Conservation (phyloP, 2,888 invertebrate species). For the Napeogenes sylphis region DNA sequence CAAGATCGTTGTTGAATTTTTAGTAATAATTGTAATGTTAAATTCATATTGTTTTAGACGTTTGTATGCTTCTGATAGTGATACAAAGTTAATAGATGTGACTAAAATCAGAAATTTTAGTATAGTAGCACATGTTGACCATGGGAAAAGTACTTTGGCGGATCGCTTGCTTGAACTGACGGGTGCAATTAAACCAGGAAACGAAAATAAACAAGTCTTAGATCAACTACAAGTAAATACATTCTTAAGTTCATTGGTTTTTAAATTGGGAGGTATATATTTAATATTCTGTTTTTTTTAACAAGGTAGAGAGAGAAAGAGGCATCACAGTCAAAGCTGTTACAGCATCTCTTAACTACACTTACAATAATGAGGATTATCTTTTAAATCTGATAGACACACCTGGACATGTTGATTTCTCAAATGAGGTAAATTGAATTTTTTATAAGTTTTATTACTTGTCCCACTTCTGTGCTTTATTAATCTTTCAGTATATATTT, state of each 20-base stretch:
- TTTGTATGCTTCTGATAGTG: constrained; percentile 43
- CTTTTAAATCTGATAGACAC: constrained; percentile 97
- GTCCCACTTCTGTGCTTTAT: neutral
- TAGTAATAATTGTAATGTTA: neutral
- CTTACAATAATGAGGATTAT: constrained; percentile 82
- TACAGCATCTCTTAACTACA: constrained; percentile 91
- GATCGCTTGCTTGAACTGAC: constrained; percentile 96
- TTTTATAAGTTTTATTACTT: too few species aligned
- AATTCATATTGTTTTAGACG: constrained; percentile 32
- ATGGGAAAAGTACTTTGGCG: constrained; percentile 98
- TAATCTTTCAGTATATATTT: neutral
- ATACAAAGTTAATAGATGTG: constrained; percentile 42
- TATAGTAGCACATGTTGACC: constrained; percentile 99
- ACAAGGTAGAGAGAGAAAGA: constrained; percentile 92
- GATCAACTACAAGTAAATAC: constrained; percentile 82
- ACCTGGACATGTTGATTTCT: constrained; percentile 98
- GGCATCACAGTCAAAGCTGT: constrained; percentile 99
- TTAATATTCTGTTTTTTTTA: constrained; percentile 23
- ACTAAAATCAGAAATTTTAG: constrained; percentile 91
- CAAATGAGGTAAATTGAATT: constrained; percentile 86
- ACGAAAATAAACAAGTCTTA: constrained; percentile 83
- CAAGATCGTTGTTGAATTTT: constrained; percentile 14
- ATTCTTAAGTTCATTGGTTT: constrained; percentile 1
- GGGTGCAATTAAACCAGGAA: constrained; percentile 84
- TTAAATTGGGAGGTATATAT: neutral